These are phyloP conservation scores for Criorhina ranunculi DNA, from an alignment of 2,888 invertebrate species.

Conservation along the genomic window DNA sequence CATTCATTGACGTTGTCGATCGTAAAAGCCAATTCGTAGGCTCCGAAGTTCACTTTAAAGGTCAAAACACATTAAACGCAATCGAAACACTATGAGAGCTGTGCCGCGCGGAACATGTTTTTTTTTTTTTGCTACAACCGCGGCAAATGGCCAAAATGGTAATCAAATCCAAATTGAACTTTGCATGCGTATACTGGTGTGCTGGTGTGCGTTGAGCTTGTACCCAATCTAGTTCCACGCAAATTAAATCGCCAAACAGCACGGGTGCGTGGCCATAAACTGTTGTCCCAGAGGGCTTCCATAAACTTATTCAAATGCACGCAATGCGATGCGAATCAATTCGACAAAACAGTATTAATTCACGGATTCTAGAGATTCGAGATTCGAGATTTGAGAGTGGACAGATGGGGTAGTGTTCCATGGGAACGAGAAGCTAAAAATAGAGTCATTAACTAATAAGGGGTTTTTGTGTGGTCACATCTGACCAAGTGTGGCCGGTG, in stretches of 20 bases:
- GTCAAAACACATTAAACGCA: constrained; percentile 9
- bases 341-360: too few species aligned
- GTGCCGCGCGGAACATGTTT: not conserved
- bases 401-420: not conserved
- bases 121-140: constrained; percentile 7
- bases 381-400: not conserved
- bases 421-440: constrained; percentile 10
- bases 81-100: not conserved
- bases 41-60: constrained; percentile 23
- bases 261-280: too few species aligned
- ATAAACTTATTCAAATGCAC: too few species aligned
- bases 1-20: not conserved
- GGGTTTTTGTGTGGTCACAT: too few species aligned
- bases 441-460: constrained; percentile 17
- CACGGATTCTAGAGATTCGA: too few species aligned
- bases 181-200: not conserved
- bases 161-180: not conserved
- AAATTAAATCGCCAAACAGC: too few species aligned
- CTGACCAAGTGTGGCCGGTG: not conserved
- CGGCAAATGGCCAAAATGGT: not conserved
- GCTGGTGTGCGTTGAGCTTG: not conserved
- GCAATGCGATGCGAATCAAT: too few species aligned
- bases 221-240: not conserved
- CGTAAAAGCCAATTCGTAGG: constrained; percentile 5
- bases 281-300: too few species aligned